Evolutionary conservation across 2,113 vertebrate genomes (phyloP).

Genomic region (Parotia lawesii): DNA sequence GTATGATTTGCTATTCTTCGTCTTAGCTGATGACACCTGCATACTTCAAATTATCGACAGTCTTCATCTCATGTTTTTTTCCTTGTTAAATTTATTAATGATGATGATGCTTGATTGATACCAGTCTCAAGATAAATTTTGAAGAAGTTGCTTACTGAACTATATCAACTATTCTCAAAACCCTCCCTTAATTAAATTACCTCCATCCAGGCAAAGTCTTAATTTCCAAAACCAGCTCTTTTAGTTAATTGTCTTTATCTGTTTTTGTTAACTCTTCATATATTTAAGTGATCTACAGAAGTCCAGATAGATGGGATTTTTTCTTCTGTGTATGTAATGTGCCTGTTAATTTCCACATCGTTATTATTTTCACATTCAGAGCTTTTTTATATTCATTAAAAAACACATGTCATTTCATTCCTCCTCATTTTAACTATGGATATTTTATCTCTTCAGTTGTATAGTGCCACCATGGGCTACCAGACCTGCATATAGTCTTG

Average conservation of each 20-base stretch:
- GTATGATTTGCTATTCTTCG: neutral
- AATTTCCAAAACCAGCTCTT: neutral
- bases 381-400: neutral
- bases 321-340: neutral
- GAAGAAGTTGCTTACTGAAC: neutral
- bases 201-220: neutral
- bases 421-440: neutral
- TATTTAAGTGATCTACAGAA: neutral
- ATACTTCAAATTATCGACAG: neutral
- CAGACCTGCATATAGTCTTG: neutral
- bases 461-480: neutral
- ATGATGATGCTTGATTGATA: neutral
- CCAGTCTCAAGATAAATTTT: neutral
- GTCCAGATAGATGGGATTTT: neutral
- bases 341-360: neutral
- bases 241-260: neutral
- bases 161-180: neutral
- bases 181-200: fast-evolving
- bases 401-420: neutral
- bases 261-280: neutral
- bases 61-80: neutral
- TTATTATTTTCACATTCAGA: neutral
- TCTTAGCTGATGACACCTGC: neutral
- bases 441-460: neutral
- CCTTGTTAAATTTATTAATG: neutral